These are phyloP conservation scores for Drosophila biarmipes DNA, from an alignment of 1,140 invertebrate species.

Conservation along the genomic window DNA sequence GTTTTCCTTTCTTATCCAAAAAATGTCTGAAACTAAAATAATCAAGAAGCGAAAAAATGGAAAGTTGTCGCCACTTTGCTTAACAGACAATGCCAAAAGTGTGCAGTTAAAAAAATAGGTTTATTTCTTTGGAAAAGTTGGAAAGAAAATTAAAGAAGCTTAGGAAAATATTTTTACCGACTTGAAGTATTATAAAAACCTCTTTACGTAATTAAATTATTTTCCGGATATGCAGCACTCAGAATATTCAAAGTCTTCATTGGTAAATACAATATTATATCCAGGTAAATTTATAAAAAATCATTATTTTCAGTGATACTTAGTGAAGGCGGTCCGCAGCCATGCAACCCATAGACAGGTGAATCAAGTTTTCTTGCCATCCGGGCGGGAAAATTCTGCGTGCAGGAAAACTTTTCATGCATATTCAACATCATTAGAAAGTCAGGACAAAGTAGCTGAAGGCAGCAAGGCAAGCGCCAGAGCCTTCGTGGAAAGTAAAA, in stretches of 20 bases:
- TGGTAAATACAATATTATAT: too few species aligned
- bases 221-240: too few species aligned
- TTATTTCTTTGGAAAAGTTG: neutral
- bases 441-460: slow-evolving; percentile 73
- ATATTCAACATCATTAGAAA: slow-evolving; percentile 82
- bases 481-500: slow-evolving; percentile 30
- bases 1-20: slow-evolving; percentile 23
- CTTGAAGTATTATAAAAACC: too few species aligned
- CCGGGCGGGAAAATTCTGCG: slow-evolving; percentile 55
- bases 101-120: slow-evolving; percentile 9
- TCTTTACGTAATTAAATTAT: too few species aligned
- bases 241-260: too few species aligned
- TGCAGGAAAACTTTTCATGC: slow-evolving; percentile 72
- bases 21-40: slow-evolving; percentile 39
- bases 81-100: slow-evolving; percentile 7
- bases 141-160: neutral
- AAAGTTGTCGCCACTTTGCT: slow-evolving; percentile 40
- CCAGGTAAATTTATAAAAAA: neutral
- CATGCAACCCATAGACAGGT: slow-evolving; percentile 27
- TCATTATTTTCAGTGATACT: neutral
- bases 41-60: slow-evolving; percentile 33
- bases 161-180: too few species aligned
- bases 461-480: slow-evolving; percentile 29
- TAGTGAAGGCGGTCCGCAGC: slow-evolving; percentile 24
- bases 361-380: slow-evolving; percentile 58